phyloP scores from a whole-genome alignment of 2,888 invertebrate genomes.

The Phaedon cochleariae region DNA sequence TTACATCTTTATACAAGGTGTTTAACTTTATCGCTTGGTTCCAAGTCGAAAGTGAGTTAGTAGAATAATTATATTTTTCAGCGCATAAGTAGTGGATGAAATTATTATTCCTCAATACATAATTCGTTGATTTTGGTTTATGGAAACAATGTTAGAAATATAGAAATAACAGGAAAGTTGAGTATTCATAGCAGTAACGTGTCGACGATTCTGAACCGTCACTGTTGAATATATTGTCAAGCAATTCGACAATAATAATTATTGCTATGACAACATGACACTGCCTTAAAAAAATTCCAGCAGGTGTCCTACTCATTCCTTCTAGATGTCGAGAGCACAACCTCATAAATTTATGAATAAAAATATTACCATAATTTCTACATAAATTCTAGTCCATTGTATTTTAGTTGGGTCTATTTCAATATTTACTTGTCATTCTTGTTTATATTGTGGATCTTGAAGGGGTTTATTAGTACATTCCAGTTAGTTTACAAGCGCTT shows the following conservation, averaged over 20 bases:
- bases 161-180: too few species aligned
- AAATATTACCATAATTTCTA: conserved; percentile 34
- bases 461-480: too few species aligned
- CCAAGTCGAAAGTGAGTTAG: neutral
- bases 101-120: too few species aligned
- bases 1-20: neutral
- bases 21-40: neutral
- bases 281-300: neutral
- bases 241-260: neutral
- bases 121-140: too few species aligned
- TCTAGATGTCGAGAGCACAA: conserved; percentile 16
- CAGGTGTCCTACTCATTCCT: neutral
- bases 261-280: neutral
- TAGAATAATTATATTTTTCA: too few species aligned
- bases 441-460: neutral
- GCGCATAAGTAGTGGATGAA: too few species aligned
- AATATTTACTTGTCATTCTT: conserved; percentile 16
- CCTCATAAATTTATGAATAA: conserved; percentile 35
- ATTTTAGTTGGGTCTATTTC: conserved; percentile 32
- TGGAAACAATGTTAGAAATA: too few species aligned
- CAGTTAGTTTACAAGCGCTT: too few species aligned
- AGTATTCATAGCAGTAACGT: too few species aligned
- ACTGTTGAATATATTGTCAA: neutral
- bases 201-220: too few species aligned
- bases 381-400: conserved; percentile 38